Evolutionary conservation across 2,888 invertebrate genomes (phyloP).

Genomic region (Caenorhabditis macrosperma): DNA sequence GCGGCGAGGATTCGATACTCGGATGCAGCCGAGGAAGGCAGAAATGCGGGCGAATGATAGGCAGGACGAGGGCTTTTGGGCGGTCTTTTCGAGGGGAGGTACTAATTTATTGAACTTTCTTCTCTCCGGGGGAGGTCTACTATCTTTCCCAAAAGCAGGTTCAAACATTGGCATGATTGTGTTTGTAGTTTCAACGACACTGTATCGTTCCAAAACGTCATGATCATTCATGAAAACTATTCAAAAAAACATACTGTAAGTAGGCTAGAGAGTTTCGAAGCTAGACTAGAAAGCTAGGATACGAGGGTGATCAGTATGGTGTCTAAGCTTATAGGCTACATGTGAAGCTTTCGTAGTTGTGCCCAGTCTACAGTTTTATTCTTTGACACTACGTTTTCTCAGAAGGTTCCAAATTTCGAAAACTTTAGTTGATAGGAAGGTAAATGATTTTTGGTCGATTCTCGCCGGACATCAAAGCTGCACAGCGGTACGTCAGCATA

Average conservation of each 20-base stretch:
- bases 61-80: constrained; percentile 13
- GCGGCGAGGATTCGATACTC: neutral
- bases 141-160: neutral
- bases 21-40: constrained; percentile 1
- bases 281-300: neutral
- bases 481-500: too few relatives aligned
- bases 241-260: too few relatives aligned
- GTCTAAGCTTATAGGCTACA: neutral
- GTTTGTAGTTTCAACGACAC: constrained; percentile 12
- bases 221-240: too few relatives aligned
- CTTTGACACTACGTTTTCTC: neutral
- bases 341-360: neutral
- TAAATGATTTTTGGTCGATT: too few relatives aligned
- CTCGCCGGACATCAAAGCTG: too few relatives aligned
- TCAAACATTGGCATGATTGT: neutral
- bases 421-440: too few relatives aligned
- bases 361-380: neutral
- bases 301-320: neutral
- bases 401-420: neutral
- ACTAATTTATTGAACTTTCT: constrained; percentile 38
- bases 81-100: constrained; percentile 36
- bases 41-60: constrained; percentile 19
- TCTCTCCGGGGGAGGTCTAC: constrained; percentile 11
- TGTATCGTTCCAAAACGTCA: neutral
- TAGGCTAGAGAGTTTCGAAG: too few relatives aligned